A percentile compares a stretch with the other conserved stretches of the same genome.
Evolutionary conservation across 1,140 invertebrate genomes (phyloP).

Genomic region (Neodiprion pinetum): DNA sequence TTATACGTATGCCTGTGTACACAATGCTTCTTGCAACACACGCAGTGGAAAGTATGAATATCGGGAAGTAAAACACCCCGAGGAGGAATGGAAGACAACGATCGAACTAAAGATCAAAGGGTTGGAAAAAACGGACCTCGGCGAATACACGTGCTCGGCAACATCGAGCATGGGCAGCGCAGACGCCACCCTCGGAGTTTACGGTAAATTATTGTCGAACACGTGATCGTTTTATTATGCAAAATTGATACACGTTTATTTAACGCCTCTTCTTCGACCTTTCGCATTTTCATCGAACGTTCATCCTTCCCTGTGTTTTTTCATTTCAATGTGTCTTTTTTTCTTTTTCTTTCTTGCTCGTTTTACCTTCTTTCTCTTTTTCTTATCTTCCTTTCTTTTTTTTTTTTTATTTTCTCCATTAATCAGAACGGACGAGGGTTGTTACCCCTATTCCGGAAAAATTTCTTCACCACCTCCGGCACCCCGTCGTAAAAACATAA

Average conservation of each 20-base stretch:
- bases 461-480: too few relatives aligned
- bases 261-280: background rate
- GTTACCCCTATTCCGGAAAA: too few relatives aligned
- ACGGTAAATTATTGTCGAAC: constrained; percentile 63
- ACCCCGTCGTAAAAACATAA: too few relatives aligned
- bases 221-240: constrained; percentile 22
- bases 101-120: constrained; percentile 70
- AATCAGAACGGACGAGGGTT: too few relatives aligned
- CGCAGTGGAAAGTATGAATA: constrained; percentile 67
- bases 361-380: constrained; percentile 26
- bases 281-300: background rate
- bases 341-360: too few relatives aligned
- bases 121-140: constrained; percentile 70
- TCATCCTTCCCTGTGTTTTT: background rate
- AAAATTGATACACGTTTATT: constrained; percentile 11
- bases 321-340: too few relatives aligned
- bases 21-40: constrained; percentile 13
- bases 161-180: constrained; percentile 76
- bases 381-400: constrained; percentile 34
- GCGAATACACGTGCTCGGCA: constrained; percentile 77
- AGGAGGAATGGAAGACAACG: constrained; percentile 64
- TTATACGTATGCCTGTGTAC: too few relatives aligned
- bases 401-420: constrained; percentile 24
- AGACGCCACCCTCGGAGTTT: constrained; percentile 71
- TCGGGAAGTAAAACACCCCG: constrained; percentile 43